phyloP scores from a whole-genome alignment of 1,140 invertebrate genomes.

The Drosophila repleta region DNA sequence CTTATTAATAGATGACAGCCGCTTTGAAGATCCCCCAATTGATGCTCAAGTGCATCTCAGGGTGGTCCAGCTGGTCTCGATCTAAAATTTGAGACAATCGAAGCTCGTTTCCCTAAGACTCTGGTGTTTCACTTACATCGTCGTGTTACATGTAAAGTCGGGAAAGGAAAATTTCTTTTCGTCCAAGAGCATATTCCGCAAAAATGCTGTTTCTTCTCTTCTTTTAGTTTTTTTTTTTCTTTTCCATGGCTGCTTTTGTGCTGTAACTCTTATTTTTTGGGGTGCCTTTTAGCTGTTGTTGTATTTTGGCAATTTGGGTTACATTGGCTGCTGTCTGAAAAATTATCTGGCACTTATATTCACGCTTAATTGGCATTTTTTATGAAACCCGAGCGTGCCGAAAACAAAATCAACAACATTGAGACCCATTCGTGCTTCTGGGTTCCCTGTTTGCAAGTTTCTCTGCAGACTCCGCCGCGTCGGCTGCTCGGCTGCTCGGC shows the following conservation, averaged over 20 bases:
- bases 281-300: slow-evolving; percentile 29
- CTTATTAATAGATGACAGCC: slow-evolving; percentile 70
- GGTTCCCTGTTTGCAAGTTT: slow-evolving; percentile 47
- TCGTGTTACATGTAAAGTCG: slow-evolving; percentile 15
- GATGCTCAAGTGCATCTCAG: slow-evolving; percentile 46
- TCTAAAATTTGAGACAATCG: slow-evolving; percentile 8
- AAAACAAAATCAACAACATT: slow-evolving; percentile 62
- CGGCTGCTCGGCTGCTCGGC: slow-evolving; percentile 33
- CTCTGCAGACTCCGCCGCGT: slow-evolving; percentile 6
- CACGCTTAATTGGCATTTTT: slow-evolving; percentile 84
- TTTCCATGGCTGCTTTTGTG: slow-evolving; percentile 29
- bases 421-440: slow-evolving; percentile 67
- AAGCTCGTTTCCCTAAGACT: background rate
- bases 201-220: slow-evolving; percentile 36
- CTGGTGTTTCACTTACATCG: background rate
- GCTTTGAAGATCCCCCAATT: slow-evolving; percentile 51
- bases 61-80: slow-evolving; percentile 48
- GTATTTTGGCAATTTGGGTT: slow-evolving; percentile 78
- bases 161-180: slow-evolving; percentile 13
- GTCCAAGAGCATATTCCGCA: slow-evolving; percentile 24
- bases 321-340: slow-evolving; percentile 80
- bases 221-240: slow-evolving; percentile 1
- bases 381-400: slow-evolving; percentile 78
- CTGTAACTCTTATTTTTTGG: slow-evolving; percentile 59
- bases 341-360: slow-evolving; percentile 84